Conservation (phyloP, 1,140 invertebrate species). For the Drosophila trapezifrons region DNA sequence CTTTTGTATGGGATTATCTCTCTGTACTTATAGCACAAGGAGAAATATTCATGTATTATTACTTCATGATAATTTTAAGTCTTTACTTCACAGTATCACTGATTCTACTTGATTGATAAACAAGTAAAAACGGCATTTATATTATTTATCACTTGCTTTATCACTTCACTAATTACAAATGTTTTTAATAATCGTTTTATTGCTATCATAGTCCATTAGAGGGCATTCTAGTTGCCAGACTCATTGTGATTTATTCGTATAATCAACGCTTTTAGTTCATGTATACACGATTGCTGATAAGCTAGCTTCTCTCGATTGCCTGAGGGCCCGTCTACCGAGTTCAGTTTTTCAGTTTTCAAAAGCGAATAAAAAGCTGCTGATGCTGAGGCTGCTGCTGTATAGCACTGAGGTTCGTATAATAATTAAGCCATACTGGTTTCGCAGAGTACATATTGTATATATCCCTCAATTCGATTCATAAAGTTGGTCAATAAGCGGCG, state of each 20-base stretch:
- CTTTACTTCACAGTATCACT: neutral
- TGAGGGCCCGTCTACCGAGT: constrained; percentile 12
- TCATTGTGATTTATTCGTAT: constrained; percentile 20
- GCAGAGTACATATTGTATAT: constrained; percentile 24
- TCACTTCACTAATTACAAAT: constrained; percentile 28
- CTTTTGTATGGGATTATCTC: neutral
- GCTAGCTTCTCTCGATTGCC: constrained; percentile 1
- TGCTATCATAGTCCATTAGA: constrained; percentile 29
- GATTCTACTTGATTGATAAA: neutral
- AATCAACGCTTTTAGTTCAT: constrained; percentile 22
- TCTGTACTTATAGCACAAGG: neutral
- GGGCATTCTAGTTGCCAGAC: constrained; percentile 7
- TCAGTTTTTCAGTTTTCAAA: constrained; percentile 8
- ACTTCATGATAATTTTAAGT: neutral
- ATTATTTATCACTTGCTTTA: constrained; percentile 12
- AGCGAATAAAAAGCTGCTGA: neutral
- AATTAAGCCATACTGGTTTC: constrained; percentile 14
- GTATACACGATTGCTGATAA: constrained; percentile 40
- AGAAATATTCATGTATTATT: neutral
- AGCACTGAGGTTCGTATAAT: constrained; percentile 20
- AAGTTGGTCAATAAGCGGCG: constrained; percentile 35
- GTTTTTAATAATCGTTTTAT: constrained; percentile 22
- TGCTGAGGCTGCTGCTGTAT: constrained; percentile 4
- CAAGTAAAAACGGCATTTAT: neutral
- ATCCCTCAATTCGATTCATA: constrained; percentile 29